Percentiles rank a stretch among this genome's conserved stretches.
These are phyloP conservation scores for Pyrrhopygopsis socrates DNA, from an alignment of 2,888 invertebrate genomes.

Conservation along the genomic window DNA sequence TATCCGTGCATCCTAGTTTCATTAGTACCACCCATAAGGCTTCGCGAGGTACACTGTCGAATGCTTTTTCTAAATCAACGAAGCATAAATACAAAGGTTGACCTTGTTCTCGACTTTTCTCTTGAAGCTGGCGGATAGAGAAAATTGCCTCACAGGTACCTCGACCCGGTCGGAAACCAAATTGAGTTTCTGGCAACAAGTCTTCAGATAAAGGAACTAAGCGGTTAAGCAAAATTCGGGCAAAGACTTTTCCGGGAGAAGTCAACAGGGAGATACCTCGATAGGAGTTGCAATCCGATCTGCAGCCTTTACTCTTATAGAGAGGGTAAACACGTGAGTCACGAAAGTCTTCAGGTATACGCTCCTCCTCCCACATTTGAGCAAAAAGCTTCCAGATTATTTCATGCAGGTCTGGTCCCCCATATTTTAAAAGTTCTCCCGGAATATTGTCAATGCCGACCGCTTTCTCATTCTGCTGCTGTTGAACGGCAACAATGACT, in stretches of 20 bases:
- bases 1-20: conserved; percentile 59
- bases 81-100: conserved; percentile 45
- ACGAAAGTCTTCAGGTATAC: conserved; percentile 37
- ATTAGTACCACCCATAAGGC: conserved; percentile 38
- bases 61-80: conserved; percentile 49
- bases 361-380: conserved; percentile 62
- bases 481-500: conserved; percentile 45
- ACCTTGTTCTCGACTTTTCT: conserved; percentile 48
- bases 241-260: conserved; percentile 55
- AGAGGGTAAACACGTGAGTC: conserved; percentile 36
- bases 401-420: conserved; percentile 48
- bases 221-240: conserved; percentile 51
- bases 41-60: too few relatives aligned
- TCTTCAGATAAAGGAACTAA: conserved; percentile 36
- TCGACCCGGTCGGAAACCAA: conserved; percentile 47
- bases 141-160: conserved; percentile 38
- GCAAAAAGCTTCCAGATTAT: conserved; percentile 46
- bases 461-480: conserved; percentile 59
- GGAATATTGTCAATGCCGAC: conserved; percentile 60
- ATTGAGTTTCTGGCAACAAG: conserved; percentile 75
- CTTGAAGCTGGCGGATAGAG: conserved; percentile 33
- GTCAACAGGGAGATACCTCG: conserved; percentile 62
- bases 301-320: conserved; percentile 42
- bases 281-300: conserved; percentile 69
- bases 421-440: conserved; percentile 69